phyloP scores from a whole-genome alignment of 1,140 invertebrate species.

The Phthorimaea operculella region DNA sequence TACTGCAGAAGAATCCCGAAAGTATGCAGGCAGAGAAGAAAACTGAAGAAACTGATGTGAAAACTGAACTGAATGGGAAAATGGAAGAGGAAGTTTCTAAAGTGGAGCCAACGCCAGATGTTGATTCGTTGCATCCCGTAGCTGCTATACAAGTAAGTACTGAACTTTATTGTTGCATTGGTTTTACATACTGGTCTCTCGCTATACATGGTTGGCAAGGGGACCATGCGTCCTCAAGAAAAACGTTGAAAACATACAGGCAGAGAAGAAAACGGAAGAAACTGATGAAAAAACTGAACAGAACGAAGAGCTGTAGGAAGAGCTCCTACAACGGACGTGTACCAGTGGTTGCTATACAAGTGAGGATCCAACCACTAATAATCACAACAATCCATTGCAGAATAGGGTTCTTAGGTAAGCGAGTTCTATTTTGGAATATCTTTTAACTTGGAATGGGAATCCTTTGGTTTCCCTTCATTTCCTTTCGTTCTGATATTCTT shows the following conservation, averaged over 20 bases:
- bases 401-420: too few relatives aligned
- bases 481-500: too few relatives aligned
- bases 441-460: too few relatives aligned
- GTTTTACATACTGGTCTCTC: too few relatives aligned
- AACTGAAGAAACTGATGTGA: constrained; percentile 13
- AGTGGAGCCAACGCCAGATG: constrained; percentile 23
- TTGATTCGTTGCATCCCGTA: constrained; percentile 66
- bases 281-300: constrained; percentile 17
- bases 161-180: too few relatives aligned
- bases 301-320: constrained; percentile 25
- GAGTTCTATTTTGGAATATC: too few relatives aligned
- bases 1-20: constrained; percentile 68
- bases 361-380: too few relatives aligned
- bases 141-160: constrained; percentile 72
- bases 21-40: constrained; percentile 18
- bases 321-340: constrained; percentile 45
- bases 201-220: too few relatives aligned
- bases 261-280: constrained; percentile 22
- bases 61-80: constrained; percentile 25
- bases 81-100: constrained; percentile 24
- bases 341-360: constrained; percentile 74
- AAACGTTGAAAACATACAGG: too few relatives aligned
- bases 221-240: too few relatives aligned
- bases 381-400: too few relatives aligned
- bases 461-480: too few relatives aligned